phyloP scores from a whole-genome alignment of 2,113 vertebrate genomes.

The Campylomormyrus numenius region DNA sequence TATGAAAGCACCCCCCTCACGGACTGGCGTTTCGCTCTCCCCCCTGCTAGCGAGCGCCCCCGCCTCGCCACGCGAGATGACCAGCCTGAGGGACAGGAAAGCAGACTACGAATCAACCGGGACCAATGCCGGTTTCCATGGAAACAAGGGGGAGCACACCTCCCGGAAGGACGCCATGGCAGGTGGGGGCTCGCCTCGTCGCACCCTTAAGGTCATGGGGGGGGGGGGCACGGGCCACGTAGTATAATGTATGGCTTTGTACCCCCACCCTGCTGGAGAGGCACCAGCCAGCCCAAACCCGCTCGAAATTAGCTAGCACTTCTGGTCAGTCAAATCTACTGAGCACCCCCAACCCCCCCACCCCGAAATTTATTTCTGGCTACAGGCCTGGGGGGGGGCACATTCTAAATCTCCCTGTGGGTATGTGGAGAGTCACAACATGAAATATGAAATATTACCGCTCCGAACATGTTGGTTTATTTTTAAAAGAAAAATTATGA shows the following conservation, averaged over 20 bases:
- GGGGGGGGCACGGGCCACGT: background rate
- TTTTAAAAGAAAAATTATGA: background rate
- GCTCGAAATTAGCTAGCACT: background rate
- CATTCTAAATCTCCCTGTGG: background rate
- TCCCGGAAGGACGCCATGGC: conserved; percentile 92
- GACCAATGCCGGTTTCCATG: conserved; percentile 83
- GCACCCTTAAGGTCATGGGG: background rate
- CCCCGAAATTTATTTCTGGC: background rate
- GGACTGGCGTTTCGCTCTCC: background rate
- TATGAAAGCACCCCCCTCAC: background rate
- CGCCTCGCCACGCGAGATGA: conserved; percentile 93
- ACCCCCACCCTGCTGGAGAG: background rate
- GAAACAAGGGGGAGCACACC: conserved; percentile 88
- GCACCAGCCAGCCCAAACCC: background rate
- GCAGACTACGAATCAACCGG: conserved; percentile 87
- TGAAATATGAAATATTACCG: background rate
- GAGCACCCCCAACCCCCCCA: background rate
- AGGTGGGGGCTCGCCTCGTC: conserved; percentile 56
- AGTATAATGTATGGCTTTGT: background rate
- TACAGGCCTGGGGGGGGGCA: background rate
- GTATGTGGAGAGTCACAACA: background rate
- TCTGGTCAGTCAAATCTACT: background rate
- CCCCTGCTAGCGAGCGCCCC: conserved; percentile 80
- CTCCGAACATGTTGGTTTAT: background rate
- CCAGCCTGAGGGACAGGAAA: conserved; percentile 93